Base-by-base conservation (phyloP, 2,888 invertebrate genomes). In the Philereme vetulata region DNA sequence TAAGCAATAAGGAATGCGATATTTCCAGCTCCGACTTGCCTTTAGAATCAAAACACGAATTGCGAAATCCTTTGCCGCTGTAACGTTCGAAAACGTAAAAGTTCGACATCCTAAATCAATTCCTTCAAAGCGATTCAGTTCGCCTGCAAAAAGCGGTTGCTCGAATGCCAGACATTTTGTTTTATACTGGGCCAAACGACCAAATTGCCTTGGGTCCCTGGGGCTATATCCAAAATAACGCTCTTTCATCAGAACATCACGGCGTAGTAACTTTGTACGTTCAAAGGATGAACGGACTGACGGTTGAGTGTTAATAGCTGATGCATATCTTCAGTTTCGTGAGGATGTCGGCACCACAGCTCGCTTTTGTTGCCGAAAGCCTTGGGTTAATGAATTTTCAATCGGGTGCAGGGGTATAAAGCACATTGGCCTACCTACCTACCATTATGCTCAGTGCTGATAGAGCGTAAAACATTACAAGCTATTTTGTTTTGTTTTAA, bases 221-320 rank as follows among this genome's bases (percentile, higher is more conserved):
- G 62, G 72, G 76, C 65, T 71, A 66, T 75, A 73, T 76, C 77
- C 79, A 77, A 80, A 81, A 80, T 75, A 75, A 71, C 74, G 66
- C 72, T 75, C 78, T 80, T 80, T 81, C 78, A 81, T 76, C 74
- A 76, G 75, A 76, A 77, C 71, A 71, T 72, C 71, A 67, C 70
- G 70, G 65, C 67, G 57, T 54, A 69, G 69, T 64, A 68, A 73
- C 74, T 68, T 70, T 70, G 71, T 72, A 65, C 70, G 65, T 70
- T 81, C 81, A 81, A 81, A 81, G 80, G 80, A 78, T 71, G 70
- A 63, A 66, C 66, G 67, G 72, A 71, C 72, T 72, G 76, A 70
- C 72, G 72, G 70, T 74, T 68, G 76, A 78, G 83, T 81, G 82
- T 82, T 84, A 83, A 84, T 84, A 75, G 81, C 84, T 84, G 82